Evolutionary conservation across 2,113 vertebrate genomes (phyloP).

Genomic region (Oryzias melastigma): DNA sequence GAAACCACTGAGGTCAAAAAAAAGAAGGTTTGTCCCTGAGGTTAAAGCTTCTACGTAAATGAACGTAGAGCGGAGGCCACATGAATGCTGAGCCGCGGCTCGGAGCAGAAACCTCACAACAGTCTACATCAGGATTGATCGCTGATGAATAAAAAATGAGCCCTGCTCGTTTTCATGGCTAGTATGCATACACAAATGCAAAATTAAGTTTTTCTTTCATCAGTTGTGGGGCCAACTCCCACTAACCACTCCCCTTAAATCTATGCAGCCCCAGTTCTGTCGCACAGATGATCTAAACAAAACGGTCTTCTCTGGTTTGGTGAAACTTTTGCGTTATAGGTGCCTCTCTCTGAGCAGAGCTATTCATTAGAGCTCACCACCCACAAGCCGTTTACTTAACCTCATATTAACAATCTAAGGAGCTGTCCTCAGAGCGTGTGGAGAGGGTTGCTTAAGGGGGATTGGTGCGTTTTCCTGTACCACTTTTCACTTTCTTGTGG

Average conservation of each 20-base stretch:
- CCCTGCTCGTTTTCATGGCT: conserved; percentile 18
- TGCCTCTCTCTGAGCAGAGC: conserved; percentile 61
- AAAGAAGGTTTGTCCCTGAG: conserved; percentile 60
- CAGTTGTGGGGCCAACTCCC: conserved; percentile 36
- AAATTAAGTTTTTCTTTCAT: conserved; percentile 53
- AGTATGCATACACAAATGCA: conserved; percentile 20
- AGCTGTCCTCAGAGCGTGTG: conserved; percentile 27
- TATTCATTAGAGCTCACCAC: conserved; percentile 71
- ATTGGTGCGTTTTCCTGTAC: conserved; percentile 44
- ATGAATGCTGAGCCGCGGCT: conserved; percentile 45
- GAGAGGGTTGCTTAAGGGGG: conserved; percentile 8
- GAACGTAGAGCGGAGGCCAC: conserved; percentile 42
- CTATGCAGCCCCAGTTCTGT: conserved; percentile 17
- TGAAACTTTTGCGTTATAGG: conserved; percentile 52
- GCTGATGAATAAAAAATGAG: conserved; percentile 6
- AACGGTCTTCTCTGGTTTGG: conserved; percentile 59
- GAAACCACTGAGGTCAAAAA: conserved; percentile 61
- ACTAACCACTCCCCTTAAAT: conserved; percentile 38
- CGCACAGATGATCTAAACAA: conserved; percentile 49
- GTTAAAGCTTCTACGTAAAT: conserved; percentile 53
- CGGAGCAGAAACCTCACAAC: conserved; percentile 21
- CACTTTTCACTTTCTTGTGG: conserved; percentile 52
- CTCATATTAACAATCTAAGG: conserved; percentile 59
- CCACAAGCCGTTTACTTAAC: conserved; percentile 66
- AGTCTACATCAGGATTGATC: conserved; percentile 5